Percentiles rank a stretch among this genome's conserved stretches.
These are phyloP conservation scores for Dryomyza anilis DNA, from an alignment of 2,888 invertebrate genomes.

Conservation along the genomic window DNA sequence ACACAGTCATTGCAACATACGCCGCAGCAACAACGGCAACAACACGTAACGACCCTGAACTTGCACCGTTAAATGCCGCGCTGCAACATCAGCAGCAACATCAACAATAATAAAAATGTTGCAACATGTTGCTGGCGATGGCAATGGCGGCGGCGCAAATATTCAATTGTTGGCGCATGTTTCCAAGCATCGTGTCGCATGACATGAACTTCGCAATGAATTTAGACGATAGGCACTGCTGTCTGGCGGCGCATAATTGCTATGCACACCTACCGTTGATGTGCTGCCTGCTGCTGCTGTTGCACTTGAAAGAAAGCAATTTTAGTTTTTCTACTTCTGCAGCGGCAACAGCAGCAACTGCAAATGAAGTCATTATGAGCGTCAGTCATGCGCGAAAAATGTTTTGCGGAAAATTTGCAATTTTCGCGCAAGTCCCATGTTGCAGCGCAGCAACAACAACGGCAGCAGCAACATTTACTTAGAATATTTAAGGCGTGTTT, in stretches of 20 bases:
- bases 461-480: neutral
- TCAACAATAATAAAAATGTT: too few species aligned
- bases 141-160: neutral
- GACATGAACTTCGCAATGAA: neutral
- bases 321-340: neutral
- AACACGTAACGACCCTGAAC: constrained; percentile 13
- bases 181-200: neutral
- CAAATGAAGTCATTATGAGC: constrained; percentile 16
- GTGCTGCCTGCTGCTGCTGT: neutral
- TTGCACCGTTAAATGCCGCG: constrained; percentile 17
- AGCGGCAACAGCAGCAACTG: neutral
- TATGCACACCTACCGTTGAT: neutral
- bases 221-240: neutral
- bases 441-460: too few species aligned
- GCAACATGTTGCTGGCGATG: too few species aligned
- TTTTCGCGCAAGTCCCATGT: neutral
- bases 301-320: neutral
- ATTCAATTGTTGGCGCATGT: constrained; percentile 3
- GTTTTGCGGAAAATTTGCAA: neutral
- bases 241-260: constrained; percentile 2
- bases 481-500: constrained; percentile 1
- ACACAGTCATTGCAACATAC: neutral
- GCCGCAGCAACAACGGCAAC: neutral
- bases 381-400: constrained; percentile 16
- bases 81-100: neutral